phyloP scores from a whole-genome alignment of 2,888 invertebrate species.

The Nephrotoma flavescens region DNA sequence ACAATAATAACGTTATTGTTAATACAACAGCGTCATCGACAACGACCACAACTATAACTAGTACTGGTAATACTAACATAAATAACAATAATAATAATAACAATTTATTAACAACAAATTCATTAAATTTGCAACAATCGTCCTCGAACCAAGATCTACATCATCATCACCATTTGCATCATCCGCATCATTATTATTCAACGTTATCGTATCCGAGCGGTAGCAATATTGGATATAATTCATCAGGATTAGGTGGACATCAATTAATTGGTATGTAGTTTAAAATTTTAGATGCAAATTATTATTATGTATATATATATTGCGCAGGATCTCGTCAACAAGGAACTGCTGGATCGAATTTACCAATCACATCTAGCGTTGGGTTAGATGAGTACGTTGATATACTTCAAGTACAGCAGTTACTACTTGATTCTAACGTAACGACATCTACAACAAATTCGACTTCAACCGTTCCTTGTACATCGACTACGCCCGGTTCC shows the following conservation, averaged over 20 bases:
- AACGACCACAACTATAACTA: background rate
- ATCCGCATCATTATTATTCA: conserved; percentile 7
- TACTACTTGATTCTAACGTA: conserved; percentile 42
- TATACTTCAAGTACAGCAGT: conserved; percentile 65
- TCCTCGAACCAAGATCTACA: background rate
- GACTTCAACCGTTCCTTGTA: conserved; percentile 11
- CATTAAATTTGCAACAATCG: background rate
- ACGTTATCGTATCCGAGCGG: background rate
- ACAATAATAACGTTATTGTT: background rate
- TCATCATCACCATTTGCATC: conserved; percentile 15
- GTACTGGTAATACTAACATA: background rate
- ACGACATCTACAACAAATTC: conserved; percentile 18
- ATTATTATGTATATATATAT: background rate
- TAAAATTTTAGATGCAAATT: too few relatives aligned
- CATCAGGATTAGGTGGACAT: background rate
- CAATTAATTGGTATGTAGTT: background rate
- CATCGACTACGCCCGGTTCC: conserved; percentile 19
- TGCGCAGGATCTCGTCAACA: conserved; percentile 2
- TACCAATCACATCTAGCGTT: conserved; percentile 4
- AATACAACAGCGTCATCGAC: background rate
- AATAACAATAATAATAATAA: conserved; percentile 6
- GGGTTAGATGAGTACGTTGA: conserved; percentile 63
- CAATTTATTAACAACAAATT: background rate
- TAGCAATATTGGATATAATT: conserved; percentile 6
- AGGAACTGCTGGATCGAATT: background rate